A percentile compares a stretch with the other conserved stretches of the same genome.
Evolutionary conservation across 1,140 invertebrate species (phyloP).

Genomic region (Pseudoatta argentina): DNA sequence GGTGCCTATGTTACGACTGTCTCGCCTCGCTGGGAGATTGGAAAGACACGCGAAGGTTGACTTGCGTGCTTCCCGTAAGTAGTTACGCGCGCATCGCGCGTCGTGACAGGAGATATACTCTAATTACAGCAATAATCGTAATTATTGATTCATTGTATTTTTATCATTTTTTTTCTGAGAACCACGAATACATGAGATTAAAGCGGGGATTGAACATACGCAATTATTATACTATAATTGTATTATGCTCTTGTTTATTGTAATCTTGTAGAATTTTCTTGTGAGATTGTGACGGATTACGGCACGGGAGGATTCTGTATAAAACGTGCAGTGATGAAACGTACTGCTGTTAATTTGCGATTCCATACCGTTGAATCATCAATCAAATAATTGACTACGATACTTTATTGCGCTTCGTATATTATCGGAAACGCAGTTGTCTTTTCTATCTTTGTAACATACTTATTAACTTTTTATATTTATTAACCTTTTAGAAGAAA

Average conservation of each 20-base stretch:
- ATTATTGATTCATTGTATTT: background rate
- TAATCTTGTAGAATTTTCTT: constrained; percentile 5
- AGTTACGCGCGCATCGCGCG: background rate
- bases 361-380: background rate
- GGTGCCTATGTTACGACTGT: background rate
- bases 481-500: too few relatives aligned
- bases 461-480: background rate
- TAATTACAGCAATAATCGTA: background rate
- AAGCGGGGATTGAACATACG: background rate
- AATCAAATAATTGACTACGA: background rate
- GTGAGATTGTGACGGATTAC: background rate
- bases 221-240: background rate
- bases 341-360: background rate
- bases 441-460: background rate
- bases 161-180: background rate
- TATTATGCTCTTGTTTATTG: background rate
- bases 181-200: background rate
- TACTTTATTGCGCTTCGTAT: background rate
- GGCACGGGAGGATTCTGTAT: too few relatives aligned
- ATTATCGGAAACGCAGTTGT: background rate
- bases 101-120: background rate
- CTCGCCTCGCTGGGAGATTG: background rate
- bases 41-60: constrained; percentile 53
- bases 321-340: background rate
- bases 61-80: constrained; percentile 45